These are phyloP conservation scores for Pelagia noctiluca DNA, from an alignment of 30 jellyfish, hydroid and myxozoan genomes.

Conservation along the genomic window DNA sequence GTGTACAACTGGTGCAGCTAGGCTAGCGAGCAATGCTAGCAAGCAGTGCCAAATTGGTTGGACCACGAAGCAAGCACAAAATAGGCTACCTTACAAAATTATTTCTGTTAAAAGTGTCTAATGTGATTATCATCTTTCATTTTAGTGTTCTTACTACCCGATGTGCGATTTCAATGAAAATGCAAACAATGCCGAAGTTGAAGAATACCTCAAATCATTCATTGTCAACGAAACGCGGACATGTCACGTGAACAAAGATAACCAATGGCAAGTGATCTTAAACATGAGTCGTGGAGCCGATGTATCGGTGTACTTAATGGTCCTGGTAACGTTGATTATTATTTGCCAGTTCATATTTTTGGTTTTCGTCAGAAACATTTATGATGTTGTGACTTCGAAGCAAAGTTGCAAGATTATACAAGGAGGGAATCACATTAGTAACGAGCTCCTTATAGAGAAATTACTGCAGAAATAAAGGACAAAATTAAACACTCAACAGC, in stretches of 20 bases:
- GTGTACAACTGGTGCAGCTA: too few relatives aligned
- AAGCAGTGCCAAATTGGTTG: too few relatives aligned
- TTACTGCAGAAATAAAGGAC: too few relatives aligned
- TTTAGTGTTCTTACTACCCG: conserved; percentile 1
- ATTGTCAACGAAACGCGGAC: not conserved
- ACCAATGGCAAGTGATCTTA: conserved; percentile 7
- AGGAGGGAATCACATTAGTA: too few relatives aligned
- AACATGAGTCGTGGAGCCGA: not conserved
- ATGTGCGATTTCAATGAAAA: conserved; percentile 5
- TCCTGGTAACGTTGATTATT: not conserved
- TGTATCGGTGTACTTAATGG: not conserved
- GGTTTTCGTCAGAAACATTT: not conserved
- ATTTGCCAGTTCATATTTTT: not conserved
- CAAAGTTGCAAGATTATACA: not conserved
- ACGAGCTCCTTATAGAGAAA: too few relatives aligned
- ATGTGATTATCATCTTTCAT: too few relatives aligned
- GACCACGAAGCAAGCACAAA: too few relatives aligned
- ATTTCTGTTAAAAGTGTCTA: too few relatives aligned
- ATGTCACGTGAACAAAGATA: conserved; percentile 3
- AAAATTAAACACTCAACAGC: too few relatives aligned
- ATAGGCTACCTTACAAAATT: too few relatives aligned
- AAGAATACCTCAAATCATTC: not conserved
- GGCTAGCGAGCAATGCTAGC: too few relatives aligned
- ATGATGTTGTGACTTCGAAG: not conserved
- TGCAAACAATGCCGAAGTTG: not conserved